Evolutionary conservation across 1,140 invertebrate species (phyloP).

Genomic region (Trialeurodes vaporariorum): DNA sequence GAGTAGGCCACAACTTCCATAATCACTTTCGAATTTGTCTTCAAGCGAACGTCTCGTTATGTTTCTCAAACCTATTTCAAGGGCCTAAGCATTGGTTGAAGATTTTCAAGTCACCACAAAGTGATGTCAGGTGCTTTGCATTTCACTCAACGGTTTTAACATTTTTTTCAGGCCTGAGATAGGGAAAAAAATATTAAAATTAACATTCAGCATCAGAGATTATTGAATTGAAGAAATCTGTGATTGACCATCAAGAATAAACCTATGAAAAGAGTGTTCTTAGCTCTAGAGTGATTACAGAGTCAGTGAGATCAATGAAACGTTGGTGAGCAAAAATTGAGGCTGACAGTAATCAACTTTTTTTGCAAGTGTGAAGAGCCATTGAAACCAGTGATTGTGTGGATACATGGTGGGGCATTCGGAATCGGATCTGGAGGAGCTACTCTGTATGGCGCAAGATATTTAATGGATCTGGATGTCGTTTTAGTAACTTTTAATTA

Average conservation of each 20-base stretch:
- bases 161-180: no score
- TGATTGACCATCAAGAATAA: no score
- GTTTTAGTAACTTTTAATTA: conserved; percentile 70
- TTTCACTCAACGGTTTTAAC: no score
- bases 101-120: no score
- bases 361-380: background rate
- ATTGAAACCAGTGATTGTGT: conserved; percentile 46
- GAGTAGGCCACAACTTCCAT: no score
- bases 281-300: background rate
- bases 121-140: no score
- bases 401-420: conserved; percentile 49
- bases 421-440: conserved; percentile 40
- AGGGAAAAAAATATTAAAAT: no score
- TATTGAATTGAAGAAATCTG: background rate
- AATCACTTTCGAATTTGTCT: no score
- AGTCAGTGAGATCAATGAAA: background rate
- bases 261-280: no score
- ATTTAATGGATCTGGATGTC: conserved; percentile 57
- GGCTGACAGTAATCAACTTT: background rate
- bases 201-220: background rate
- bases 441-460: conserved; percentile 46
- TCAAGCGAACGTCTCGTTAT: no score
- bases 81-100: no score
- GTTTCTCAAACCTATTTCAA: no score
- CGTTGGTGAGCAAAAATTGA: background rate